These are phyloP conservation scores for Brienomyrus longianalis DNA, from an alignment of 2,113 vertebrate species.

Conservation along the genomic window DNA sequence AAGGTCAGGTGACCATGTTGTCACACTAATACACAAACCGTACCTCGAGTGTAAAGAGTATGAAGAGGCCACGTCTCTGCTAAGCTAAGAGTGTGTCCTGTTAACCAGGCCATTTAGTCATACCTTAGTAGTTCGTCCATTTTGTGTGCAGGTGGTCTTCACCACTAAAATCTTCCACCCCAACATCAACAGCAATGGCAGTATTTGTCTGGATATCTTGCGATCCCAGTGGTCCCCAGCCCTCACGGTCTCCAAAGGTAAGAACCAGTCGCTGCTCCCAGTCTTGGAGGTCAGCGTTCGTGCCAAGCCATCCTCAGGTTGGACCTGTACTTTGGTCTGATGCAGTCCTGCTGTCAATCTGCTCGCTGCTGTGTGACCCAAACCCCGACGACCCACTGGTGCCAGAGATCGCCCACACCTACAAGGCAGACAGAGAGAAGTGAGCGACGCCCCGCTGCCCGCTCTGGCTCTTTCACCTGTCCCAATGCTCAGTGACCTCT, in stretches of 20 bases:
- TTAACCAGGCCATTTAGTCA: background rate
- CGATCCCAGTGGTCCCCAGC: slow-evolving; percentile 86
- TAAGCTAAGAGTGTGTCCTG: background rate
- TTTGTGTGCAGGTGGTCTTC: slow-evolving; percentile 71
- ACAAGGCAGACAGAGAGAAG: slow-evolving; percentile 95
- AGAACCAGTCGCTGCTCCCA: background rate
- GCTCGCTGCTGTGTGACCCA: slow-evolving; percentile 91
- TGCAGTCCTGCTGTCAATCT: slow-evolving; percentile 93
- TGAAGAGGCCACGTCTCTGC: background rate
- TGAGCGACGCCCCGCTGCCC: slow-evolving; percentile 55
- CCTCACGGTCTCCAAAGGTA: slow-evolving; percentile 83
- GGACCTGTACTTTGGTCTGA: background rate
- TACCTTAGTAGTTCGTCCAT: background rate
- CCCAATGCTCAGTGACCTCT: background rate
- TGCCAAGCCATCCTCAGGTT: background rate
- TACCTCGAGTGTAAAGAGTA: background rate
- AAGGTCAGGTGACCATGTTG: background rate
- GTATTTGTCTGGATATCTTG: slow-evolving; percentile 86
- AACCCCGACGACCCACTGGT: slow-evolving; percentile 93
- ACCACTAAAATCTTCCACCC: slow-evolving; percentile 89
- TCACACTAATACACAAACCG: background rate
- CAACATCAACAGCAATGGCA: slow-evolving; percentile 88
- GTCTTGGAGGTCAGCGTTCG: background rate
- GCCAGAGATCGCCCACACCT: slow-evolving; percentile 93
- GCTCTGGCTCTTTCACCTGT: background rate